Evolutionary conservation across 2,113 vertebrate genomes (phyloP).

Genomic region (Rhadina sibilatrix): DNA sequence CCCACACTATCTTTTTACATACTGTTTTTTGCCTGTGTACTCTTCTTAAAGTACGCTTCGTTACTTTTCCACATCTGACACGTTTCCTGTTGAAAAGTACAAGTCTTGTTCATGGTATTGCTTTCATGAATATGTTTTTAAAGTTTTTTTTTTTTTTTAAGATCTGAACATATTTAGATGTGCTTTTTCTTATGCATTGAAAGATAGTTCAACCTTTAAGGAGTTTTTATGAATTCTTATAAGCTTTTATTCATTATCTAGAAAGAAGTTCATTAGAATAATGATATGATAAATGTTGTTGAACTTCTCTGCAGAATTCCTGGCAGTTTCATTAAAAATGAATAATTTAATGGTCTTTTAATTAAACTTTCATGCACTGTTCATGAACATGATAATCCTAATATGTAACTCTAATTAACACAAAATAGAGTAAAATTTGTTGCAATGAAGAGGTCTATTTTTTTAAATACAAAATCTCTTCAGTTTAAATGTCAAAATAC

Average conservation of each 20-base stretch:
- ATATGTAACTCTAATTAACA: constrained; percentile 43
- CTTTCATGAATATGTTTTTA: not conserved
- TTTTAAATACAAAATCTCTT: not conserved
- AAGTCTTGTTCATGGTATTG: not conserved
- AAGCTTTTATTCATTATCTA: not conserved
- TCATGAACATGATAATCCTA: constrained; percentile 30
- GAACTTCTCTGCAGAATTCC: constrained; percentile 36
- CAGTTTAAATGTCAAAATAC: constrained; percentile 36
- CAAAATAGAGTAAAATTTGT: constrained; percentile 20
- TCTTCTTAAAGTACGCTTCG: not conserved
- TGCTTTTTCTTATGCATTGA: not conserved
- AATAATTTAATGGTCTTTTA: constrained; percentile 51
- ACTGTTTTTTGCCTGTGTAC: not conserved
- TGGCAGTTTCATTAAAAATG: constrained; percentile 48
- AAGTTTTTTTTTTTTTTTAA: not conserved
- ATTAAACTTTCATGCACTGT: constrained; percentile 37
- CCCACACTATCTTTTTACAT: not conserved
- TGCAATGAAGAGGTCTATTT: not conserved
- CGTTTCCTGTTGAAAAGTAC: not conserved
- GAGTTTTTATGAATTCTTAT: not conserved
- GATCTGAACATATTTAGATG: not conserved
- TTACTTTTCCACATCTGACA: not conserved
- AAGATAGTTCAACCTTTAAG: not conserved
- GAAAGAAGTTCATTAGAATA: constrained; percentile 26
- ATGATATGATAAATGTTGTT: constrained; percentile 34